A percentile compares a stretch with the other conserved stretches of the same genome.
These are phyloP conservation scores for Malacoctenus gilli DNA, from an alignment of 2,797 vertebrate genomes.

Conservation along the genomic window DNA sequence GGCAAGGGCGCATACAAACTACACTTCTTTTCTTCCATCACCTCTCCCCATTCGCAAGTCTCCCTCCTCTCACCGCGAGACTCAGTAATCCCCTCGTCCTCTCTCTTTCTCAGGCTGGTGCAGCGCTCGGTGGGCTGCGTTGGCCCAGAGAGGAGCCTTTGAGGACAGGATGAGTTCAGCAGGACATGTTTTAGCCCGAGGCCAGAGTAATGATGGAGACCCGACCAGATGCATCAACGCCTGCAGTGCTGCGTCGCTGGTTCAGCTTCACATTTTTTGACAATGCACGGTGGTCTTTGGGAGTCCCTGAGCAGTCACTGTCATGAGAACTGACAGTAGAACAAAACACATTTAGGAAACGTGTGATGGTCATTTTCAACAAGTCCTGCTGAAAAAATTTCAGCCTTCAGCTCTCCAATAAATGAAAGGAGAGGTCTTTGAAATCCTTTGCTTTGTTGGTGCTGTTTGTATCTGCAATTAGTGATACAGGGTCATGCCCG, in stretches of 20 bases:
- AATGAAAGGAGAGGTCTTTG: too few relatives aligned
- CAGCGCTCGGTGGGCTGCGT: constrained; percentile 41
- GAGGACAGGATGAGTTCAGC: constrained; percentile 67
- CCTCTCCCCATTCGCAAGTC: background rate
- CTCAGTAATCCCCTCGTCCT: background rate
- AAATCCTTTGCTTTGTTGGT: too few relatives aligned
- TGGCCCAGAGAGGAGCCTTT: constrained; percentile 49
- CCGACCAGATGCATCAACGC: constrained; percentile 64
- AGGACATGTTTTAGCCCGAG: constrained; percentile 66
- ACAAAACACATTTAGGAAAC: too few relatives aligned
- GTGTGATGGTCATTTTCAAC: too few relatives aligned
- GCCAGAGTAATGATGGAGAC: constrained; percentile 67
- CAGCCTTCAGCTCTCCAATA: too few relatives aligned
- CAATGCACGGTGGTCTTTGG: constrained; percentile 52
- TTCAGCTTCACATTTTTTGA: constrained; percentile 54
- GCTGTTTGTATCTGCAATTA: too few relatives aligned
- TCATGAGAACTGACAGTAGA: too few relatives aligned
- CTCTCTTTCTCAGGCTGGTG: constrained; percentile 1
- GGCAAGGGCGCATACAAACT: constrained; percentile 1
- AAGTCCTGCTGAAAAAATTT: too few relatives aligned
- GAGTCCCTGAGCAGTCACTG: constrained; percentile 41
- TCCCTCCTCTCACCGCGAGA: constrained; percentile 5
- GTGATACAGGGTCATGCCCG: too few relatives aligned
- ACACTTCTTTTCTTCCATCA: constrained; percentile 2
- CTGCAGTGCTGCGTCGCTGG: constrained; percentile 56